phyloP scores from a whole-genome alignment of 2,888 invertebrate species.

The Hypercompe scribonia region DNA sequence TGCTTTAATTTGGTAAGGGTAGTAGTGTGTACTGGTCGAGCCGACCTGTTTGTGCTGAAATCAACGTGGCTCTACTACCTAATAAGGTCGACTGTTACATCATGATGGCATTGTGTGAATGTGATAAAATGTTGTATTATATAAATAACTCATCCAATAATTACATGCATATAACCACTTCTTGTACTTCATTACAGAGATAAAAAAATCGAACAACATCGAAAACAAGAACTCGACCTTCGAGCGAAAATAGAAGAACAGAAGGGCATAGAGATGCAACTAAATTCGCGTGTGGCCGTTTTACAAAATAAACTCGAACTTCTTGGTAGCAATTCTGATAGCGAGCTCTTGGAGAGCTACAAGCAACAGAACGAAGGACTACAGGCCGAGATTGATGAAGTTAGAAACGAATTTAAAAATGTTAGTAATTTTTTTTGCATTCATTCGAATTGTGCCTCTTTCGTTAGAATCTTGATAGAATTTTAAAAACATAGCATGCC shows the following conservation, averaged over 20 bases:
- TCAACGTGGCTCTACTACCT: too few species aligned
- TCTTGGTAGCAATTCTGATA: constrained; percentile 66
- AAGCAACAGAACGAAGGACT: constrained; percentile 73
- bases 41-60: too few species aligned
- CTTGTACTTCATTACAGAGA: constrained; percentile 61
- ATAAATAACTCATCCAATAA: neutral
- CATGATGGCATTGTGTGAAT: too few species aligned
- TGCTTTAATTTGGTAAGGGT: too few species aligned
- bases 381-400: constrained; percentile 67
- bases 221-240: constrained; percentile 76
- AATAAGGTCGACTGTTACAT: too few species aligned
- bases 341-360: constrained; percentile 70
- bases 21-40: too few species aligned
- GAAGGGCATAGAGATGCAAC: constrained; percentile 76
- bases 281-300: constrained; percentile 74
- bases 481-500: too few species aligned
- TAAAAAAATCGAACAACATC: constrained; percentile 75
- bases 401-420: constrained; percentile 72
- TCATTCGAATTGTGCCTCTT: neutral
- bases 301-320: constrained; percentile 75
- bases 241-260: constrained; percentile 75
- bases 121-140: too few species aligned
- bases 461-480: neutral
- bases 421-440: constrained; percentile 51
- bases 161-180: neutral